Percentiles rank a stretch among this genome's conserved stretches.
phyloP scores from a whole-genome alignment of 2,797 vertebrate species.

The Bucorvus abyssinicus region DNA sequence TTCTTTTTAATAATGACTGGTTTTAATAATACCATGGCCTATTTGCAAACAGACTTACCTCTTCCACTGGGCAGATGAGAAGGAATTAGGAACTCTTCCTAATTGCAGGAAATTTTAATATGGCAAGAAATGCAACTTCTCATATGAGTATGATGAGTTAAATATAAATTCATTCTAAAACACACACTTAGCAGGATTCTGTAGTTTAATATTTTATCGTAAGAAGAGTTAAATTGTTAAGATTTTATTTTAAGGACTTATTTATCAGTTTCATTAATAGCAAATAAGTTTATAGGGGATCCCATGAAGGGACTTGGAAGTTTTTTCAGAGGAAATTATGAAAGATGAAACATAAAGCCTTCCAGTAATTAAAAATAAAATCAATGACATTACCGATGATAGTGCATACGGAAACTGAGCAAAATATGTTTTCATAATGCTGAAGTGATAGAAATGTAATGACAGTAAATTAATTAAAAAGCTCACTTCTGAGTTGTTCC shows the following conservation, averaged over 20 bases:
- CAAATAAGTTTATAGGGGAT: background rate
- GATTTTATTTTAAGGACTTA: background rate
- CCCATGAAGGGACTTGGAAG: background rate
- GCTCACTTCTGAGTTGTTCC: background rate
- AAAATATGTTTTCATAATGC: background rate
- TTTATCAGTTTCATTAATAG: background rate
- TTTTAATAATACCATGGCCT: background rate
- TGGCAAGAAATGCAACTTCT: background rate
- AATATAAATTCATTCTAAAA: background rate
- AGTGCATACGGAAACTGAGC: background rate
- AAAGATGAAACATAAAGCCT: background rate
- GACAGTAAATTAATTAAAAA: background rate
- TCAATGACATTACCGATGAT: background rate
- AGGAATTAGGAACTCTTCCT: background rate
- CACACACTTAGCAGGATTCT: background rate
- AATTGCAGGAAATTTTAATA: background rate
- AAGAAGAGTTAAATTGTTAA: background rate
- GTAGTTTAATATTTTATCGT: background rate
- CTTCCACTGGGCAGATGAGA: background rate
- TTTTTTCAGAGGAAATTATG: background rate
- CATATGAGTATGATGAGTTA: background rate
- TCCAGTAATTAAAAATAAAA: background rate
- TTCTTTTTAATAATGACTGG: background rate
- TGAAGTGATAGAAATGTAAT: background rate
- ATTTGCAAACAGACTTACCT: background rate